These are phyloP conservation scores for Spea multiplicata DNA, from an alignment of 2,113 vertebrate genomes.

Conservation along the genomic window DNA sequence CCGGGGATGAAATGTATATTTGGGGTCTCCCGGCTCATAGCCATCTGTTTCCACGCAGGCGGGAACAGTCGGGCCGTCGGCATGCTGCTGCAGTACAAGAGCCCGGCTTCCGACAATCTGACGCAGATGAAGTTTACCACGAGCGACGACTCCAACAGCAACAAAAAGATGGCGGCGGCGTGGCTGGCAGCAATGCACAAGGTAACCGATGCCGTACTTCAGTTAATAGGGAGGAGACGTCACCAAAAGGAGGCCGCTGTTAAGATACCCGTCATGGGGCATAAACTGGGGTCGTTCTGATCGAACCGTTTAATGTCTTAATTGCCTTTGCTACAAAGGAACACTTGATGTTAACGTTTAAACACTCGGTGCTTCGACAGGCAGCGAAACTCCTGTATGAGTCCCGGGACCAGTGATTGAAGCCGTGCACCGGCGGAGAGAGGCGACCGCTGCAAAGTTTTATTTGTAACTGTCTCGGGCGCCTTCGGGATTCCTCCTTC, in stretches of 20 bases:
- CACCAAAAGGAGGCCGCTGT: neutral
- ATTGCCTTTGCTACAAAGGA: no score
- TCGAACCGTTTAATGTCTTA: no score
- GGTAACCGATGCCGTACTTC: constrained; percentile 58
- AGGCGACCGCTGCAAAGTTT: constrained; percentile 44
- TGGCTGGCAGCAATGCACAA: constrained; percentile 96
- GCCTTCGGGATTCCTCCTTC: constrained; percentile 43
- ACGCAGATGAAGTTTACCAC: constrained; percentile 80
- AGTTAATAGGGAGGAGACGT: no score
- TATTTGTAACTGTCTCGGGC: constrained; percentile 42
- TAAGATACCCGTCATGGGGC: no score
- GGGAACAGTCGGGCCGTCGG: constrained; percentile 75
- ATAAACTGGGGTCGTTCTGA: no score
- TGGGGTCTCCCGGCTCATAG: no score
- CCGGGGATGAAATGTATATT: no score
- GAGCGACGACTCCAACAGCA: constrained; percentile 66
- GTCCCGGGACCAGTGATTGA: constrained; percentile 74
- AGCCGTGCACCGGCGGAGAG: neutral
- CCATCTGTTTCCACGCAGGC: constrained; percentile 57
- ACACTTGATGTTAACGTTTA: no score
- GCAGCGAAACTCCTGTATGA: constrained; percentile 81
- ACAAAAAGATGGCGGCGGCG: constrained; percentile 72
- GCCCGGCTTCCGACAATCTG: constrained; percentile 67
- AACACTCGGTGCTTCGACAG: constrained; percentile 52
- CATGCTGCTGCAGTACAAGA: constrained; percentile 82